Base-by-base conservation (phyloP, 2,888 invertebrate genomes). In the Neria commutata region DNA sequence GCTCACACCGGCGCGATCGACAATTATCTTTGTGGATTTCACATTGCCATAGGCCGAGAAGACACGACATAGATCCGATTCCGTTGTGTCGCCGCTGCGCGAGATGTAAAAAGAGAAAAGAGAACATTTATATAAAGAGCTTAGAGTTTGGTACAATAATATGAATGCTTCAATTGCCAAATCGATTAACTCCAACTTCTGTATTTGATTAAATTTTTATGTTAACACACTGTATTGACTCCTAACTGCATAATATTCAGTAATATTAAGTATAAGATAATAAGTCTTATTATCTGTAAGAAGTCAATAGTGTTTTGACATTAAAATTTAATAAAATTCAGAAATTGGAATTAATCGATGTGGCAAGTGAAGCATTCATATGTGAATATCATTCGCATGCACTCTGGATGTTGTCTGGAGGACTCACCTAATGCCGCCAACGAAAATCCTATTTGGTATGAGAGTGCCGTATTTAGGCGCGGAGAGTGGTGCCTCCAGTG, bases 361-460 rank as follows among this genome's bases (percentile, higher is more conserved):
- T n/a, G n/a, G n/a, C 14, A 6, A n/a, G 16, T 34, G 3, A n/a
- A 34, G 3, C 34, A 14, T 34, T 34, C 34, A n/a, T n/a, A n/a
- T n/a, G n/a, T n/a, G n/a, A n/a, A n/a, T n/a, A n/a, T n/a, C n/a
- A n/a, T n/a, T n/a, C n/a, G n/a, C n/a, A 10, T 3, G 11, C 42
- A 17, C 10, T 5, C 6, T 2, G 2, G 17, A 10, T 5, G 8
- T 42, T 17, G 42, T 42, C 16, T 17, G 11, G 2, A 16, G 2
- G 5, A 46, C 70, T 70, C 65, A 82, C 57, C 95, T 92, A 75
- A 98, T 96, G 23, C 97, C 98, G 58, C 98, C 97, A 53, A 98
- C 97, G 83, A 98, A 98, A 75, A 98, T 93, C 73, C 97, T 85
- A 82, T 96, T 96, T 61, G 96, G 96, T 72, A 97, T 94, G 62